Percentiles rank a stretch among this genome's conserved stretches.
Evolutionary conservation across 1,140 invertebrate genomes (phyloP).

Genomic region (Tachypleus tridentatus): DNA sequence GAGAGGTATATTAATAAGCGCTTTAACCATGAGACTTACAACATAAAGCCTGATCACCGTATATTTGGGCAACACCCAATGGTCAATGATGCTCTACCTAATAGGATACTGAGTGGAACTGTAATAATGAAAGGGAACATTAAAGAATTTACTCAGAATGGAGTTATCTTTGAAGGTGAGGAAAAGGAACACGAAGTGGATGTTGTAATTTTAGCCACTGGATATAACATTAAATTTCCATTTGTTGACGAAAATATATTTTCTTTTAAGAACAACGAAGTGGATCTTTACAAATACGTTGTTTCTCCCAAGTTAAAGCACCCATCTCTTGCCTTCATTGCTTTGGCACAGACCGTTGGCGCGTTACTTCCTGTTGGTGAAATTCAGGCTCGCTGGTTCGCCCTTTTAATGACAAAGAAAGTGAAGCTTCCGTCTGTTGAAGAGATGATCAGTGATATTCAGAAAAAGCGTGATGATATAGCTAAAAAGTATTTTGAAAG

Average conservation of each 20-base stretch:
- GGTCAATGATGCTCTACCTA: constrained; percentile 41
- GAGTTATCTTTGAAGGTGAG: constrained; percentile 29
- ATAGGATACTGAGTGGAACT: constrained; percentile 32
- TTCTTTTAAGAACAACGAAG: constrained; percentile 30
- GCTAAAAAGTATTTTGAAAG: constrained; percentile 26
- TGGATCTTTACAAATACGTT: constrained; percentile 37
- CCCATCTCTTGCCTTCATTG: constrained; percentile 38
- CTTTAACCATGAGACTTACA: constrained; percentile 28
- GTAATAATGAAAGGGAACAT: constrained; percentile 34
- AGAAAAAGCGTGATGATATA: constrained; percentile 24
- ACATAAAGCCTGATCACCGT: constrained; percentile 35
- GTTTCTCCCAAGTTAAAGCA: constrained; percentile 32
- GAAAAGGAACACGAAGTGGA: constrained; percentile 7
- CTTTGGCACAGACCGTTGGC: constrained; percentile 40
- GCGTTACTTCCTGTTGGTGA: constrained; percentile 41
- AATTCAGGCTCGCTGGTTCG: constrained; percentile 30
- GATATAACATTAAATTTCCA: constrained; percentile 36
- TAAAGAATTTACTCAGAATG: constrained; percentile 27
- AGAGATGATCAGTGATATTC: constrained; percentile 28
- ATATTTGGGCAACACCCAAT: constrained; percentile 38
- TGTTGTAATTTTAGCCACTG: constrained; percentile 30
- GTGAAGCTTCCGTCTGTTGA: constrained; percentile 16
- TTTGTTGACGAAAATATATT: constrained; percentile 29
- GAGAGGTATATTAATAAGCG: not conserved
- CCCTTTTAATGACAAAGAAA: constrained; percentile 18